Base-by-base conservation (phyloP, 1,140 invertebrate species). In the Drosophila trapezifrons region DNA sequence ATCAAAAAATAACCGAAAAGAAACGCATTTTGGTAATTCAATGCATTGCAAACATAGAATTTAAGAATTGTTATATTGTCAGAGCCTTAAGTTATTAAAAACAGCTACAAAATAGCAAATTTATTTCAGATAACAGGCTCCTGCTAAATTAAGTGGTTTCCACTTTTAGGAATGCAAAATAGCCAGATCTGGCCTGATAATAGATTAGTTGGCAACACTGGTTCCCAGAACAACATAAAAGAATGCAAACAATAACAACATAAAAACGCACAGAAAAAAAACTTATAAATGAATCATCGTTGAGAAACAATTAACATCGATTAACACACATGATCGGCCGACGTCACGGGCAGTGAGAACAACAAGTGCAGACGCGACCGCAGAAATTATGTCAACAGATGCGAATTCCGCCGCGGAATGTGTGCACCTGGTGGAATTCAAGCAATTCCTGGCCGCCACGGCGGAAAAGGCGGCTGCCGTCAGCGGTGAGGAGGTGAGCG, bases 161-260 rank as follows among this genome's bases (percentile, higher is more conserved):
- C n/a, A n/a, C n/a, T n/a, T n/a, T n/a, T n/a, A n/a, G n/a, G n/a
- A n/a, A n/a, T n/a, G n/a, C n/a, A n/a, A n/a, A n/a, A n/a, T n/a
- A n/a, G n/a, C n/a, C n/a, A n/a, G n/a, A n/a, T n/a, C n/a, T n/a
- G n/a, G n/a, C n/a, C n/a, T n/a, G n/a, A n/a, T n/a, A n/a, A n/a
- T n/a, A n/a, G n/a, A n/a, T n/a, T n/a, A n/a, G n/a, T n/a, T n/a
- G n/a, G n/a, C n/a, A n/a, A n/a, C 55, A 64, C 55, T 32, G 27
- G 4, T 56, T 56, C 15, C 12, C 20, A 67, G 79, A 67, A 82
- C 65, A 67, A 81, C 75, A 81, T 77, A 84, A 70, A 75, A 82
- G 72, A 82, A 82, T 69, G 51, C 59, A 71, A 83, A 45, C 80
- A 79, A 80, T 76, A 81, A 70, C 62, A 69, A 69, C 80, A 77